Conservation (phyloP, 2,797 vertebrate genomes). For the Cossypha niveicapilla region DNA sequence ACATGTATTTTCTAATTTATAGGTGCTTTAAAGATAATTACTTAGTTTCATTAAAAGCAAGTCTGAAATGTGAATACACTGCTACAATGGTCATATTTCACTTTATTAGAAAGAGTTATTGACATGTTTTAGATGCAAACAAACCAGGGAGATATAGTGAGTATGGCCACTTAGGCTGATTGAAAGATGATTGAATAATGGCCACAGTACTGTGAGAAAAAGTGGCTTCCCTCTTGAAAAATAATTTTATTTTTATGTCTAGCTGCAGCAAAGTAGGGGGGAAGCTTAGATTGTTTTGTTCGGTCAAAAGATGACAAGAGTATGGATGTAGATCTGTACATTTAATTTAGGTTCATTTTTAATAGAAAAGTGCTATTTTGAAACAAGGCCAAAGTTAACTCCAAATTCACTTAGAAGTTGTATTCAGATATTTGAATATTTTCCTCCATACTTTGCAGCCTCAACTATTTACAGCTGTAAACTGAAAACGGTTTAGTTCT, state of each 20-base stretch:
- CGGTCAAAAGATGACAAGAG: neutral
- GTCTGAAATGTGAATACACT: neutral
- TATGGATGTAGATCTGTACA: neutral
- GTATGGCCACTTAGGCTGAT: conserved; percentile 27
- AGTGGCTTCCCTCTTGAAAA: conserved; percentile 37
- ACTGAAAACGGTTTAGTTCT: neutral
- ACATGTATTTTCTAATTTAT: neutral
- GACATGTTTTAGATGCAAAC: neutral
- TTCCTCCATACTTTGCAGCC: neutral
- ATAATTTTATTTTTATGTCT: neutral
- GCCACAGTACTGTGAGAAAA: neutral
- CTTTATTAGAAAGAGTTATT: neutral
- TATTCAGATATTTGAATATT: neutral
- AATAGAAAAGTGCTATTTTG: neutral
- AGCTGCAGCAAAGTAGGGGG: neutral
- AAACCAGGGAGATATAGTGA: conserved; percentile 20
- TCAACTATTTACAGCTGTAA: neutral
- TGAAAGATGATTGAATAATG: conserved; percentile 37
- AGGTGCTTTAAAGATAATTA: conserved; percentile 24
- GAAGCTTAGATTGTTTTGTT: neutral
- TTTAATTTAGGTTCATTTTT: neutral
- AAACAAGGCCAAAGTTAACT: neutral
- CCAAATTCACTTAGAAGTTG: neutral
- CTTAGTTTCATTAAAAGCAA: conserved; percentile 22
- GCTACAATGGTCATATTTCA: neutral